Evolutionary conservation across 2,888 invertebrate genomes (phyloP).

Genomic region (Peribatodes rhomboidaria): DNA sequence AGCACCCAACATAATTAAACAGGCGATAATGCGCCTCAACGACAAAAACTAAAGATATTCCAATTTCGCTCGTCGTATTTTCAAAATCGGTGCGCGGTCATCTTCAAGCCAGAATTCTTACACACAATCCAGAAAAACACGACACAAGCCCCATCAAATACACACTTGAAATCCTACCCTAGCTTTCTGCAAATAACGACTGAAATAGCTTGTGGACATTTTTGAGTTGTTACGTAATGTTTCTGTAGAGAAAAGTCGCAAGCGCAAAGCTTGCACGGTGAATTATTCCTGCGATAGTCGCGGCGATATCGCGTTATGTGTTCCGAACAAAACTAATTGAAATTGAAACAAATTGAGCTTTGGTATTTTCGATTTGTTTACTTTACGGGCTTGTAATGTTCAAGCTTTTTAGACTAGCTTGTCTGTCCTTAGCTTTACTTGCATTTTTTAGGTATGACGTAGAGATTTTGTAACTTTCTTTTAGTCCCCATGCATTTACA

Average conservation of each 20-base stretch:
- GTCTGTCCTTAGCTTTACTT: no score
- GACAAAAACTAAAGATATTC: conserved; percentile 77
- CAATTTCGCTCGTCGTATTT: conserved; percentile 82
- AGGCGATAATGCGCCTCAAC: conserved; percentile 63
- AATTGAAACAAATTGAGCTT: conserved; percentile 77
- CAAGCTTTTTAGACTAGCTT: background rate
- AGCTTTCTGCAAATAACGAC: conserved; percentile 20
- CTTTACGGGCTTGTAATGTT: conserved; percentile 44
- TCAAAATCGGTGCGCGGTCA: conserved; percentile 76
- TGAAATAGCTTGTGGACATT: background rate
- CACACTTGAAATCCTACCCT: conserved; percentile 27
- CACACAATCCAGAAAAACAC: conserved; percentile 1
- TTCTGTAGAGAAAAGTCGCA: conserved; percentile 35
- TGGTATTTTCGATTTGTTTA: conserved; percentile 63
- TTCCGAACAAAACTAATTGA: conserved; percentile 76
- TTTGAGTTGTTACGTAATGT: conserved; percentile 35
- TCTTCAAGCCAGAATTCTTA: conserved; percentile 55
- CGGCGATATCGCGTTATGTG: conserved; percentile 74
- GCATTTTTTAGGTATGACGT: no score
- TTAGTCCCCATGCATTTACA: no score
- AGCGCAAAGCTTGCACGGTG: conserved; percentile 59
- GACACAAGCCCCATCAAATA: conserved; percentile 19
- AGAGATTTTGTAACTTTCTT: no score
- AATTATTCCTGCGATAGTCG: conserved; percentile 80
- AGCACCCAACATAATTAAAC: conserved; percentile 78